Percentiles rank a stretch among this genome's conserved stretches.
Conservation (phyloP, 1,140 invertebrate genomes). For the Achroia grisella region DNA sequence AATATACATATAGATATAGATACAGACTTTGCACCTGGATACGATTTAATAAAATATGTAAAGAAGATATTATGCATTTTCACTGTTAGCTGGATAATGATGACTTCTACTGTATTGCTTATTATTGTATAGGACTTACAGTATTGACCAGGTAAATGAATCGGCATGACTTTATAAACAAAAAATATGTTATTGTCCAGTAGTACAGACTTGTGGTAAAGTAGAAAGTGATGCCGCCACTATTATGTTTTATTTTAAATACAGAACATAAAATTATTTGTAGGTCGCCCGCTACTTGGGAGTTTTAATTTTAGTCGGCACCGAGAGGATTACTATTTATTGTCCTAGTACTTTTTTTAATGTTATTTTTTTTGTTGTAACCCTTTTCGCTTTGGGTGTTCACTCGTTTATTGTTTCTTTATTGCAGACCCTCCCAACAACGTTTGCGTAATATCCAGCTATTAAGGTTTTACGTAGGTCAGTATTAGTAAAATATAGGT, state of each 20-base stretch:
- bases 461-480: constrained; percentile 20
- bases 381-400: constrained; percentile 45
- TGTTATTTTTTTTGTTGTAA: constrained; percentile 30
- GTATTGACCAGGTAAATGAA: not conserved
- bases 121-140: constrained; percentile 1
- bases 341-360: constrained; percentile 37
- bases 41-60: no score
- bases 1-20: no score
- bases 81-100: no score
- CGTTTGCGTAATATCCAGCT: constrained; percentile 32
- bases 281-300: constrained; percentile 16
- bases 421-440: constrained; percentile 28
- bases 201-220: constrained; percentile 12
- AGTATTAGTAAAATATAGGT: constrained; percentile 8
- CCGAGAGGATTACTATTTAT: constrained; percentile 28
- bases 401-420: constrained; percentile 40
- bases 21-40: no score
- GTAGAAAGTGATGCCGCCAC: constrained; percentile 15
- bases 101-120: no score
- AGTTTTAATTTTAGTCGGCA: constrained; percentile 45
- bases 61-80: no score
- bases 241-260: constrained; percentile 28
- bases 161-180: constrained; percentile 3
- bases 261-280: constrained; percentile 25
- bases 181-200: constrained; percentile 10